phyloP scores from a whole-genome alignment of 2,797 vertebrate genomes.

The Fistularia commersonii region DNA sequence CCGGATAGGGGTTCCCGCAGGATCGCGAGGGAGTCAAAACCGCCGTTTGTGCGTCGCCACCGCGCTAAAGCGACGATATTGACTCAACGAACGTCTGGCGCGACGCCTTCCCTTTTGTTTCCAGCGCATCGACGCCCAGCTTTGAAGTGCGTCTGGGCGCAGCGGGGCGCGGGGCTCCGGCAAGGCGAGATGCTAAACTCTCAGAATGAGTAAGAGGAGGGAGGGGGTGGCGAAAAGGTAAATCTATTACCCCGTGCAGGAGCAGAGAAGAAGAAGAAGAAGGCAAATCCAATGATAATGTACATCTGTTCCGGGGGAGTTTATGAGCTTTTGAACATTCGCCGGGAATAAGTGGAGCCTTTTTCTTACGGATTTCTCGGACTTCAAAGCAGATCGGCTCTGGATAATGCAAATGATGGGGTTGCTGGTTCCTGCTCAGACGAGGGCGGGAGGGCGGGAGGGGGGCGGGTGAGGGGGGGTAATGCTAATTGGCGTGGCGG shows the following conservation, averaged over 20 bases:
- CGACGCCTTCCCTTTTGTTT: conserved; percentile 90
- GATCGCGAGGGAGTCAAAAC: conserved; percentile 67
- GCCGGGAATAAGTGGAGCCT: conserved; percentile 96
- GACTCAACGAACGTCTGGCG: conserved; percentile 89
- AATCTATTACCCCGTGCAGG: conserved; percentile 91
- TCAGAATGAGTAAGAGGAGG: conserved; percentile 84
- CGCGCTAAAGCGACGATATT: conserved; percentile 81
- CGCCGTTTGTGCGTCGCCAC: conserved; percentile 74
- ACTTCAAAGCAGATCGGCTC: conserved; percentile 97
- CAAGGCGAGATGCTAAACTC: conserved; percentile 88
- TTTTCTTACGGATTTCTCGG: conserved; percentile 94
- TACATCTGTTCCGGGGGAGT: conserved; percentile 99
- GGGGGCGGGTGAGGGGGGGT: conserved; percentile 64
- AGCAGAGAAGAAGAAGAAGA: conserved; percentile 80
- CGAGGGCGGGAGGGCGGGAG: conserved; percentile 83
- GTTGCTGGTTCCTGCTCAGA: conserved; percentile 76
- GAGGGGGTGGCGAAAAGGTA: no score
- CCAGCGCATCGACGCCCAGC: conserved; percentile 88
- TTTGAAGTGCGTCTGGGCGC: conserved; percentile 96
- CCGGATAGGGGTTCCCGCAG: neutral
- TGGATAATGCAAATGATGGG: conserved; percentile 98
- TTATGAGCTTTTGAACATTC: conserved; percentile 99
- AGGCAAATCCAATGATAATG: conserved; percentile 98
- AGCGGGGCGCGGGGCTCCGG: conserved; percentile 88
- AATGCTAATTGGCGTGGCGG: conserved; percentile 91